Conservation (phyloP, 2,113 vertebrate species). For the Tretioscincus oriximinensis region DNA sequence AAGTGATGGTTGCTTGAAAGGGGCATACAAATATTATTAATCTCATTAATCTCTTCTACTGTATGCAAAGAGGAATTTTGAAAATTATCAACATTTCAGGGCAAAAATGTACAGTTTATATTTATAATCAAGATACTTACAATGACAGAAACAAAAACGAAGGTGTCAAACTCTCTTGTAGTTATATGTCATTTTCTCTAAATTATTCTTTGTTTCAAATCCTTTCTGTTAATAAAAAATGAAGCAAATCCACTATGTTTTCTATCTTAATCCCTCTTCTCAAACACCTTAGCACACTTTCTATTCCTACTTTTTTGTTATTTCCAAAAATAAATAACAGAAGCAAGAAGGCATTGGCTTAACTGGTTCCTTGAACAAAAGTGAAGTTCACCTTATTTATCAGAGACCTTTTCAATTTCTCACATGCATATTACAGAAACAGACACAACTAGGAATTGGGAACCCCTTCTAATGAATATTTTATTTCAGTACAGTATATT, state of each 20-base stretch:
- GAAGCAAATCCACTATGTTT: constrained; percentile 56
- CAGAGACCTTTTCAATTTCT: constrained; percentile 52
- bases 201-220: constrained; percentile 43
- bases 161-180: constrained; percentile 36
- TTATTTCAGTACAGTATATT: constrained; percentile 66
- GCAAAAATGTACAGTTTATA: constrained; percentile 11
- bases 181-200: constrained; percentile 30
- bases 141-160: constrained; percentile 33
- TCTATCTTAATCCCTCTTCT: constrained; percentile 53
- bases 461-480: constrained; percentile 65
- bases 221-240: constrained; percentile 50
- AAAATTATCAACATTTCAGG: constrained; percentile 6
- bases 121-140: constrained; percentile 39
- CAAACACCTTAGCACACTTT: constrained; percentile 46
- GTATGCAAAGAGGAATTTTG: neutral
- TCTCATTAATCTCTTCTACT: neutral
- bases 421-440: constrained; percentile 58
- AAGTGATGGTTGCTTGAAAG: constrained; percentile 32
- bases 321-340: neutral
- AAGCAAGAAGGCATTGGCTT: neutral
- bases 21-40: constrained; percentile 17
- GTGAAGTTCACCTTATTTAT: constrained; percentile 58
- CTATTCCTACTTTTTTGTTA: constrained; percentile 15
- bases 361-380: constrained; percentile 53
- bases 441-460: constrained; percentile 32